Base-by-base conservation (phyloP, 2,113 vertebrate genomes). In the Phylloscopus trochilus region DNA sequence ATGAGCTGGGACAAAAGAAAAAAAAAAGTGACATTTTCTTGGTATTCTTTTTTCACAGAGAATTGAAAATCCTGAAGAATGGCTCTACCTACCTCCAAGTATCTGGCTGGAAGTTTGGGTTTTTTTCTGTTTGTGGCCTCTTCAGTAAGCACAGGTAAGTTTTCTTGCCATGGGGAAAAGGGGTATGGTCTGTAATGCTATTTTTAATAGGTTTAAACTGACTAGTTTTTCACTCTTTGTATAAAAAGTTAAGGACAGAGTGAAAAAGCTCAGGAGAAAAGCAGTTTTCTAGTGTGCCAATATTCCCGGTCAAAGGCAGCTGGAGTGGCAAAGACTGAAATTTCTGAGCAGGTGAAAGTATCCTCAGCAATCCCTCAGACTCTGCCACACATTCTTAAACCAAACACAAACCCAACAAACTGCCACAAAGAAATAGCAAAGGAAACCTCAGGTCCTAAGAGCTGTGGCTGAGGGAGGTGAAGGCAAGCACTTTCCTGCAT, bases 81-180 rank as follows among this genome's bases (percentile, higher is more conserved):
- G 85, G 73, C 84, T 83, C 43, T 44, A 49, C 79, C 58, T 63
- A n/a, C 70, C 35, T 84, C 41, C 59, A 92, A 80, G 56, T 18
- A n/a, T 9, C 79, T 87, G 52, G 66, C 59, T 22, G 18, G 68
- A 77, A 64, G 21, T 33, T 44, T 94, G 7, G 13, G 75, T 4
- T 64, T 90, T 27, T 83, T 97, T 31, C 89, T 96, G 15, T 66
- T 95, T 12, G 11, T 91, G 39, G 17, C 92, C 24, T 89, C 84
- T 70, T 89, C 67, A 52, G 16, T 64, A 82, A 77, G 39, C 19
- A 72, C 58, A 76, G 94, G 97, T 97, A 87, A 92, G 94, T 70
- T 56, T 64, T 73, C 24, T 55, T 76, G 39, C 21, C 8, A 2
- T 5, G 11, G 30, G 51, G 33, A 1, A 52, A 82, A 85, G 49